phyloP scores from a whole-genome alignment of 2,888 invertebrate species.

The Pristionchus fissidentatus region DNA sequence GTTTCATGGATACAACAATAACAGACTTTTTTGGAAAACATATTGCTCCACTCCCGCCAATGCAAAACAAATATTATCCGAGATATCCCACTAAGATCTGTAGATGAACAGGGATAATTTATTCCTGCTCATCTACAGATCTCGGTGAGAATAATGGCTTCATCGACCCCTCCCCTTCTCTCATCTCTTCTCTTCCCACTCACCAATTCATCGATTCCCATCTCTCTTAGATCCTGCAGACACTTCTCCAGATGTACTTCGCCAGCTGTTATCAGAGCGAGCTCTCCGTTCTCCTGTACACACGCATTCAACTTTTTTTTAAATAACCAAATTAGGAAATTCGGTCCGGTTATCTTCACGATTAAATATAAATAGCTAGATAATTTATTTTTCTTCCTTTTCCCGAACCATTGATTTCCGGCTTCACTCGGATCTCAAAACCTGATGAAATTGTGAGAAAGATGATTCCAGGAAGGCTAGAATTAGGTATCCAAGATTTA shows the following conservation, averaged over 20 bases:
- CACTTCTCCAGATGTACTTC: constrained; percentile 97
- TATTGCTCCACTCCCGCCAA: neutral
- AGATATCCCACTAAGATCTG: too few species aligned
- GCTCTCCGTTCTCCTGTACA: constrained; percentile 91
- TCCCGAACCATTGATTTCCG: too few species aligned
- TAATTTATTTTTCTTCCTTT: neutral
- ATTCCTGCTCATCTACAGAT: too few species aligned
- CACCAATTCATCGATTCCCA: constrained; percentile 62
- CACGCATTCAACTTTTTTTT: too few species aligned
- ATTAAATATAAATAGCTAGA: neutral
- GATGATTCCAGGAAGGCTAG: too few species aligned
- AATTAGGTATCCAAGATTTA: too few species aligned
- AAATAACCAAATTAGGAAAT: too few species aligned
- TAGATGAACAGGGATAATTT: too few species aligned
- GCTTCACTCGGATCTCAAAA: too few species aligned
- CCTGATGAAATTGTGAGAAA: too few species aligned
- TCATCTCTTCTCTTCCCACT: neutral
- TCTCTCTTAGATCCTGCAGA: constrained; percentile 87
- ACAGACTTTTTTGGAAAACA: neutral
- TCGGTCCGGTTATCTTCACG: neutral
- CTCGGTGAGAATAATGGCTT: too few species aligned
- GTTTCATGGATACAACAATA: neutral
- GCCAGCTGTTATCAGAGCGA: constrained; percentile 93
- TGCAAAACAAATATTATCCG: neutral
- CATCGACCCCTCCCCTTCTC: neutral